These are phyloP conservation scores for Melinopterus prodromus DNA, from an alignment of 2,888 invertebrate genomes.

Conservation along the genomic window DNA sequence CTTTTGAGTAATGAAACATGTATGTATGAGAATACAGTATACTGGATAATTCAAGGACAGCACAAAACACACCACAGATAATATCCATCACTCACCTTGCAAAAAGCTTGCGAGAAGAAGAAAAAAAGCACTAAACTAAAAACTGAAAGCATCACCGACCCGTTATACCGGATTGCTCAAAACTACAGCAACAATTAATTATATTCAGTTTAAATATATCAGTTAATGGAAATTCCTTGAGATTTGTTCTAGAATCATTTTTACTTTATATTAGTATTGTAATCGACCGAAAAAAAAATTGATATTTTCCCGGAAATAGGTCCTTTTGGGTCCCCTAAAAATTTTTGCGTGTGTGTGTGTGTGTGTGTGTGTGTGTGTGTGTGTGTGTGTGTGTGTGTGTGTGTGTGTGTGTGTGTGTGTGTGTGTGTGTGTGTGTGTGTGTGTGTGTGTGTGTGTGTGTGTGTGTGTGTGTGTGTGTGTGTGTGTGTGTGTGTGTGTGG, in stretches of 20 bases:
- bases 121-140: slow-evolving; percentile 41
- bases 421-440: too few relatives aligned
- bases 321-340: too few relatives aligned
- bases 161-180: not conserved
- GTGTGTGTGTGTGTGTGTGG: too few relatives aligned
- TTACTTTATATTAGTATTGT: not conserved
- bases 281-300: too few relatives aligned
- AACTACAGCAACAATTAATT: not conserved
- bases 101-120: slow-evolving; percentile 37
- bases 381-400: too few relatives aligned
- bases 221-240: too few relatives aligned
- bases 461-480: too few relatives aligned
- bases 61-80: slow-evolving; percentile 37
- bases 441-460: too few relatives aligned
- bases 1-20: slow-evolving; percentile 37
- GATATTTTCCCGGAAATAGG: too few relatives aligned
- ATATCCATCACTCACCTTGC: slow-evolving; percentile 37
- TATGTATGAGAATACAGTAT: slow-evolving; percentile 33
- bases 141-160: not conserved
- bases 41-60: slow-evolving; percentile 34
- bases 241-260: not conserved
- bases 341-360: too few relatives aligned
- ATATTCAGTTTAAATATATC: not conserved
- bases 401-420: too few relatives aligned
- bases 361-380: too few relatives aligned